phyloP scores from a whole-genome alignment of 2,888 invertebrate species.

The Caenorhabditis angaria region DNA sequence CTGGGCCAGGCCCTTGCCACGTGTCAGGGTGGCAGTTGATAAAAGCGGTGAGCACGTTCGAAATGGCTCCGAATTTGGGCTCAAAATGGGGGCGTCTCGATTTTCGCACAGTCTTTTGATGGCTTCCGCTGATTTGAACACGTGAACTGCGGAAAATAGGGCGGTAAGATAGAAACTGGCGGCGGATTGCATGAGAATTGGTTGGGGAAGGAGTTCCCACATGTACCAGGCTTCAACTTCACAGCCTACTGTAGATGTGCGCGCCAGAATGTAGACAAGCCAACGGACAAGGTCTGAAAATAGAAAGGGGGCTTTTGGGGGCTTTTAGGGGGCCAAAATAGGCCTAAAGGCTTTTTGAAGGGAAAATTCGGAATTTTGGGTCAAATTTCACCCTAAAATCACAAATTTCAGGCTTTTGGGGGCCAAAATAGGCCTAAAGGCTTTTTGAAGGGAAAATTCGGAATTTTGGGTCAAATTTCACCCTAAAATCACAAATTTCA shows the following conservation, averaged over 20 bases:
- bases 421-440: too few species aligned
- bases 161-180: conserved; percentile 94
- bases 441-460: background rate
- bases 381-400: conserved; percentile 5
- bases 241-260: conserved; percentile 87
- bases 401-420: too few species aligned
- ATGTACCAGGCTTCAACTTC: conserved; percentile 95
- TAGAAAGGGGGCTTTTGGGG: background rate
- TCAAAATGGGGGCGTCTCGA: conserved; percentile 19
- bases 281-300: conserved; percentile 89
- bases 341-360: background rate
- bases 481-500: conserved; percentile 1
- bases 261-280: conserved; percentile 89
- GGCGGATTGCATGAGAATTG: conserved; percentile 80
- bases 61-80: conserved; percentile 15
- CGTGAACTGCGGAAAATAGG: conserved; percentile 89
- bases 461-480: background rate
- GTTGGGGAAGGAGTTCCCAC: conserved; percentile 90
- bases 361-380: background rate
- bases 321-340: conserved; percentile 4
- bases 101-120: conserved; percentile 54
- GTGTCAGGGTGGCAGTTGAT: conserved; percentile 38
- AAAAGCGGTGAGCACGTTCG: conserved; percentile 32
- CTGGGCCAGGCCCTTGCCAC: conserved; percentile 14
- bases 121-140: conserved; percentile 80